Conservation (phyloP, 2,113 vertebrate species). For the Hystrix cristata region DNA sequence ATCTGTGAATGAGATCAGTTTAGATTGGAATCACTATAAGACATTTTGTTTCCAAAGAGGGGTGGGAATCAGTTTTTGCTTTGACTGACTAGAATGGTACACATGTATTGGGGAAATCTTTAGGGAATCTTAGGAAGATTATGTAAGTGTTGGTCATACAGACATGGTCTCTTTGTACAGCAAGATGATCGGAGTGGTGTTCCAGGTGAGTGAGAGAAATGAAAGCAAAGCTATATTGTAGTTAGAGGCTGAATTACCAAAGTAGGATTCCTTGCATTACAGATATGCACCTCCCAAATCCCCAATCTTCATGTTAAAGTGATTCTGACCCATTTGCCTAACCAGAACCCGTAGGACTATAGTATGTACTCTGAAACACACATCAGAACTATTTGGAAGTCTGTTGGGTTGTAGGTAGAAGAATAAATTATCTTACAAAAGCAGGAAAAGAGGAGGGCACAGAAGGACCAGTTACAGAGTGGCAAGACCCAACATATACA, state of each 20-base stretch:
- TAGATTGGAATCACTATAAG: not conserved
- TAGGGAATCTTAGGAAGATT: not conserved
- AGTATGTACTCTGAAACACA: not conserved
- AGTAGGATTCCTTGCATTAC: not conserved
- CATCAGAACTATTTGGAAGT: not conserved
- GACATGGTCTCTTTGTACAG: not conserved
- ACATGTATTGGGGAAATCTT: not conserved
- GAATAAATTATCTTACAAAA: not conserved
- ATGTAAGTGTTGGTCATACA: not conserved
- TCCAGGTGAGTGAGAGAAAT: not conserved
- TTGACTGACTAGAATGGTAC: not conserved
- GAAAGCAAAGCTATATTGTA: not conserved
- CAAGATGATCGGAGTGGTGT: not conserved
- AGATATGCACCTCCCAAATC: not conserved
- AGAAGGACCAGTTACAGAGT: not conserved
- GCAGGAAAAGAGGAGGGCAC: not conserved
- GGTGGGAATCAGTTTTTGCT: not conserved
- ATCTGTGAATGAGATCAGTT: not conserved
- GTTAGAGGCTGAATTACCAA: not conserved
- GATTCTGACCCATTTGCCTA: not conserved
- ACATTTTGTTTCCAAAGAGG: not conserved
- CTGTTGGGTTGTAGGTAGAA: not conserved
- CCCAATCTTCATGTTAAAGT: not conserved
- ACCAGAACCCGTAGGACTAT: not conserved
- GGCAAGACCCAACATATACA: accelerated